Percentiles rank a stretch among this genome's conserved stretches.
Conservation (phyloP, 2,888 invertebrate genomes). For the Acrobasis consociella region DNA sequence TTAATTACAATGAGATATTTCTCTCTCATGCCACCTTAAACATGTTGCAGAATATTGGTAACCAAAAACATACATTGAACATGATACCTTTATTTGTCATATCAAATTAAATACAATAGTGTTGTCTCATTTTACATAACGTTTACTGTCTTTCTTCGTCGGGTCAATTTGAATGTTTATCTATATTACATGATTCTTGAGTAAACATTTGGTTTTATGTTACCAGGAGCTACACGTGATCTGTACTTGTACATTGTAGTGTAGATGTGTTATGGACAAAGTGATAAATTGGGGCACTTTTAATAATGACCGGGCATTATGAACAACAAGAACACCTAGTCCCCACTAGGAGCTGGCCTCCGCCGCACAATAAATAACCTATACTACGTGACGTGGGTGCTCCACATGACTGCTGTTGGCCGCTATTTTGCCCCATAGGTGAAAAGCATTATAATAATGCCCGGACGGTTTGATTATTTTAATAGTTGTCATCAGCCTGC, state of each 20-base stretch:
- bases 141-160: not conserved
- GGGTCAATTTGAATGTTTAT: slow-evolving; percentile 5
- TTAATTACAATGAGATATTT: not conserved
- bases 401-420: no score
- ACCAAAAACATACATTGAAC: not conserved
- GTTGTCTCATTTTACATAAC: slow-evolving; percentile 6
- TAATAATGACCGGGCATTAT: no score
- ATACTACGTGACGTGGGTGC: no score
- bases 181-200: slow-evolving; percentile 3
- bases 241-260: not conserved
- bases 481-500: no score
- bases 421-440: no score
- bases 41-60: not conserved
- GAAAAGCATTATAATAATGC: no score
- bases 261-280: not conserved
- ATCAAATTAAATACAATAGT: slow-evolving; percentile 10
- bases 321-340: no score
- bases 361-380: no score
- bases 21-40: not conserved
- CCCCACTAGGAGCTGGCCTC: no score
- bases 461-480: no score
- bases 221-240: not conserved
- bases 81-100: slow-evolving; percentile 2
- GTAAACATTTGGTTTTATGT: not conserved
- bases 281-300: no score